These are phyloP conservation scores for Malurus leucopterus DNA, from an alignment of 2,797 vertebrate genomes.

Conservation along the genomic window DNA sequence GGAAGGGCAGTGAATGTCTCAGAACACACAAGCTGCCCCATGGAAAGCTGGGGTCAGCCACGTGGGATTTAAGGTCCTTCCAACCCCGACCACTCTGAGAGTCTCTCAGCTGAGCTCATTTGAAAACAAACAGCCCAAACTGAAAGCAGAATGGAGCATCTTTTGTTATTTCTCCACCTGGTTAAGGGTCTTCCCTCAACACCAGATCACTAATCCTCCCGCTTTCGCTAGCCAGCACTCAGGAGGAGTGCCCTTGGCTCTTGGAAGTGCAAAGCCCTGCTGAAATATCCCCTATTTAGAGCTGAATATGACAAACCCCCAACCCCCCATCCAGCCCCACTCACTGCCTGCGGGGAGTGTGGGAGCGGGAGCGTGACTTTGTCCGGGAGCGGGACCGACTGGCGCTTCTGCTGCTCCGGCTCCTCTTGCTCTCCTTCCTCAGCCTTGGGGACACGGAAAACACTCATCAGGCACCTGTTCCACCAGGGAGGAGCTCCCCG, in stretches of 20 bases:
- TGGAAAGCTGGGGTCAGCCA: neutral
- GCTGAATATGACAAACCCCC: rapidly evolving
- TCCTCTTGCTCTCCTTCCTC: conserved; percentile 91
- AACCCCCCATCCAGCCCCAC: neutral
- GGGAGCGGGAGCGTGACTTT: conserved; percentile 88
- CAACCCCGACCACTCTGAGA: neutral
- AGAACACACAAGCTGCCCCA: rapidly evolving
- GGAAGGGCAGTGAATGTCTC: rapidly evolving
- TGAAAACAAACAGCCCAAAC: neutral
- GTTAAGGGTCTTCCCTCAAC: neutral
- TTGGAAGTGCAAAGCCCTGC: neutral
- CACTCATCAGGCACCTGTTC: neutral
- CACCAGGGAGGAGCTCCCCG: neutral
- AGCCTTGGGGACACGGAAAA: conserved; percentile 51
- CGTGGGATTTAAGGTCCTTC: neutral
- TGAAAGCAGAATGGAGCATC: rapidly evolving
- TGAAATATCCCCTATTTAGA: rapidly evolving
- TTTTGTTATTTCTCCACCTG: rapidly evolving
- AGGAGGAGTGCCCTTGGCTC: neutral
- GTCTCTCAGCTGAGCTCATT: neutral
- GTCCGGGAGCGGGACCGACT: conserved; percentile 88
- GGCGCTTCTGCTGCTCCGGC: conserved; percentile 88
- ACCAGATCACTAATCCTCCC: rapidly evolving
- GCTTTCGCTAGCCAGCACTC: rapidly evolving
- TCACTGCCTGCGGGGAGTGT: conserved; percentile 91